A percentile compares a stretch with the other conserved stretches of the same genome.
Conservation (phyloP, 2,888 invertebrate species). For the Polydrusus pterygomalis region DNA sequence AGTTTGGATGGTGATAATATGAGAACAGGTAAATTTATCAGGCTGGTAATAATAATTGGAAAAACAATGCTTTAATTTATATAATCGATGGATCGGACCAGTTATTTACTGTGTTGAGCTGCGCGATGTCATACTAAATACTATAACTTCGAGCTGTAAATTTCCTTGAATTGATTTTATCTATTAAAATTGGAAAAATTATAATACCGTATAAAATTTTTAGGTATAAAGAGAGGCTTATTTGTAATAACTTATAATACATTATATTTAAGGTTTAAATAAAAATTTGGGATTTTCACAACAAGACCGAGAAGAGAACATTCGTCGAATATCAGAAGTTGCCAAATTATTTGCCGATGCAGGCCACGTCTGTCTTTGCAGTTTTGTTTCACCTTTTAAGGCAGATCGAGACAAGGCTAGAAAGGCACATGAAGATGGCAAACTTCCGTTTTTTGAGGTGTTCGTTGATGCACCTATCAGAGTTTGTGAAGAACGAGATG, state of each 20-base stretch:
- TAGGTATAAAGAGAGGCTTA: too few relatives aligned
- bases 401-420: constrained; percentile 94
- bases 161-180: too few relatives aligned
- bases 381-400: constrained; percentile 96
- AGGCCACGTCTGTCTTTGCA: constrained; percentile 94
- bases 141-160: too few relatives aligned
- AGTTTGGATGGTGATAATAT: constrained; percentile 98
- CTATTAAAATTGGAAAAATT: too few relatives aligned
- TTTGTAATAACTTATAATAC: not conserved
- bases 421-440: constrained; percentile 88
- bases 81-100: too few relatives aligned
- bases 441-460: constrained; percentile 92
- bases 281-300: constrained; percentile 95
- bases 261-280: constrained; percentile 83
- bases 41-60: too few relatives aligned
- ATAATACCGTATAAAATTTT: too few relatives aligned
- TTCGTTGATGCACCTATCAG: constrained; percentile 95
- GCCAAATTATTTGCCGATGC: constrained; percentile 99
- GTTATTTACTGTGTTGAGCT: too few relatives aligned
- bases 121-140: too few relatives aligned
- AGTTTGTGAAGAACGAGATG: constrained; percentile 94
- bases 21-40: constrained; percentile 76
- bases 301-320: constrained; percentile 96
- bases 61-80: too few relatives aligned
- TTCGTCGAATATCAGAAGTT: constrained; percentile 95